phyloP scores from a whole-genome alignment of 2,113 vertebrate genomes.

The Prinia subflava region DNA sequence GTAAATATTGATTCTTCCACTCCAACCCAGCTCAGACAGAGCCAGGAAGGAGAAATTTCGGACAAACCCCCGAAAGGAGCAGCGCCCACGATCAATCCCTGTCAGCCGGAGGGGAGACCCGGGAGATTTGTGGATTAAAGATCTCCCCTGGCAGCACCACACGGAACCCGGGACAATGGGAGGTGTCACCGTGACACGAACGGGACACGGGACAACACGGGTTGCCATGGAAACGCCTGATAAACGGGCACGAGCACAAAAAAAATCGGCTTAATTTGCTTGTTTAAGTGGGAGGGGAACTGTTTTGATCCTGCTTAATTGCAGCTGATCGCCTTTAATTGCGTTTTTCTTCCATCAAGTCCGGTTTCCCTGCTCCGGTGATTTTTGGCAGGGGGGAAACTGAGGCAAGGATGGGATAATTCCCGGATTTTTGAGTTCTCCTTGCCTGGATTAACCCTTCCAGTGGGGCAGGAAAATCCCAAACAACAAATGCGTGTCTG shows the following conservation, averaged over 20 bases:
- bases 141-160: neutral
- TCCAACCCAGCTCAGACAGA: fast-evolving
- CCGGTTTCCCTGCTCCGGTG: neutral
- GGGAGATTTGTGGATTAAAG: neutral
- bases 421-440: neutral
- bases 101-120: fast-evolving
- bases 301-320: slow-evolving; percentile 37
- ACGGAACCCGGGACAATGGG: slow-evolving; percentile 17
- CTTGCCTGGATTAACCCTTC: neutral
- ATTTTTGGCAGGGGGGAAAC: neutral
- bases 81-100: fast-evolving
- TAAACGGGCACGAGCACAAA: slow-evolving; percentile 6
- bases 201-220: slow-evolving; percentile 14
- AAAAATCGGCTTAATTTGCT: slow-evolving; percentile 23
- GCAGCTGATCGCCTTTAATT: slow-evolving; percentile 9
- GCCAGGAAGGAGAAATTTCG: neutral
- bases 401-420: neutral
- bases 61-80: neutral
- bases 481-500: fast-evolving
- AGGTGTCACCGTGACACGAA: slow-evolving; percentile 5
- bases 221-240: slow-evolving; percentile 32
- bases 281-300: slow-evolving; percentile 49
- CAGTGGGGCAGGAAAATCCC: neutral
- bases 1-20: neutral
- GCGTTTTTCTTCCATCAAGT: neutral